Evolutionary conservation across 1,140 invertebrate genomes (phyloP), one percentile per base, ranked within the genome.

Genomic region (Proales similis): DNA sequence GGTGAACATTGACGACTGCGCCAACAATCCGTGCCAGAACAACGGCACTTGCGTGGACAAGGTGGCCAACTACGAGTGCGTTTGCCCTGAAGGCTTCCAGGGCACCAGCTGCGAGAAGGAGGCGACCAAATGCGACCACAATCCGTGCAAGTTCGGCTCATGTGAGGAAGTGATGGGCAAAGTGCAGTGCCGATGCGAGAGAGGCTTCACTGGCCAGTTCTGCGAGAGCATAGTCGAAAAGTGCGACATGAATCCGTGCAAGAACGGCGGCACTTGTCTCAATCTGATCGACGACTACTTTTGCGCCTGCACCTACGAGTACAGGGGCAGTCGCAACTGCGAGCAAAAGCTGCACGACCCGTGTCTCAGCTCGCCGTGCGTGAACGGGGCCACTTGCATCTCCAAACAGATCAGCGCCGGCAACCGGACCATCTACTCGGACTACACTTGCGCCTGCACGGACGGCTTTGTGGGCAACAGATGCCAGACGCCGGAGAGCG

Each of bases 141-240:
- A 48, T 14, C 88, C 88, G 0, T 94, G 90, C 72, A 77, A 80
- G 5, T 84, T 89, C 73, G 86, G 85, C 14, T 87, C 82, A 47
- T 57, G 51, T 14, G 51, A 57, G 30, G 45, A 42, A 42, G n/a
- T 27, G 19, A 42, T 36, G 1, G 7, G 19, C 9, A 9, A 20
- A 11, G 9, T 47, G 1, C 38, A 19, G n/a, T 63, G 60, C 26
- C 4, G 47, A 26, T 63, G 60, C 42, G 43, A 63, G 11, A 30
- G 27, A 22, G 60, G 45, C 11, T 63, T 38, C 42, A 36, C 43
- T 3, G 60, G 60, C 4, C 24, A 47, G 17, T 47, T 47, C 20
- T 63, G 60, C 29, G 60, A 63, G 11, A 30, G 48, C 9, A 20
- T 38, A 17, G 36, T 57, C 5, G 36, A 57, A 20, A 45, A 62